Base-by-base conservation (phyloP, 2,888 invertebrate species). In the Drosophila mettleri region DNA sequence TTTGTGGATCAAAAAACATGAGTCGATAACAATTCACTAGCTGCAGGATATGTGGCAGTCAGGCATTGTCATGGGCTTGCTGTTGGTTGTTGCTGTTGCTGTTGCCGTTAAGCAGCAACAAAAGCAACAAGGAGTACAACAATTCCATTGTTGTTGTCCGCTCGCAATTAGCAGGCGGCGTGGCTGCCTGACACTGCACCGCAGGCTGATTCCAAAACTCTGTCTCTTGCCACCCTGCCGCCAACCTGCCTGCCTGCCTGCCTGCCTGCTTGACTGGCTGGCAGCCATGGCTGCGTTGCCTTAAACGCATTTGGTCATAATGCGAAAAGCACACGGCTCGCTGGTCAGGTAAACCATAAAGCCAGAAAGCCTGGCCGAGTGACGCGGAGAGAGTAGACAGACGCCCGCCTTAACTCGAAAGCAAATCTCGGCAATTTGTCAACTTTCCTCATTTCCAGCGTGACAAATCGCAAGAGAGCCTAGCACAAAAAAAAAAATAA, bases 361-460 rank as follows among this genome's bases (percentile, higher is more conserved):
- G 62, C 55, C 31, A 29, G 14, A 14, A 20, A 41, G 36, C 31
- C 34, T 5, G 45, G 12, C 10, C 9, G n/a, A 10, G n/a, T 16
- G 2, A 7, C 18, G 31, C 33, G 38, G n/a, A 22, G 27, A 10
- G 10, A 2, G 41, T 5, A 20, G 20, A 8, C 29, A 18, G 5
- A 29, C 45, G 10, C 14, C 8, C 14, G 2, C 12, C 20, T 14
- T 0, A 9, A 10, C 31, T 7, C 31, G 14, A 31, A 8, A 20
- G 48, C 60, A 77, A 84, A 85, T 85, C 87, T 81, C 55, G 49
- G 77, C 78, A 68, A 79, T 84, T 81, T 85, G 72, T 81, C 69
- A 74, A 69, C 18, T 78, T 52, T 52, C 29, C 38, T 68, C 66
- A 69, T 74, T 69, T 67, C 70, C 27, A 48, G 63, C 77, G 53